Percentiles rank a stretch among this genome's conserved stretches.
Evolutionary conservation across 2,797 vertebrate genomes (phyloP).

Genomic region (Loris lydekkerianus): DNA sequence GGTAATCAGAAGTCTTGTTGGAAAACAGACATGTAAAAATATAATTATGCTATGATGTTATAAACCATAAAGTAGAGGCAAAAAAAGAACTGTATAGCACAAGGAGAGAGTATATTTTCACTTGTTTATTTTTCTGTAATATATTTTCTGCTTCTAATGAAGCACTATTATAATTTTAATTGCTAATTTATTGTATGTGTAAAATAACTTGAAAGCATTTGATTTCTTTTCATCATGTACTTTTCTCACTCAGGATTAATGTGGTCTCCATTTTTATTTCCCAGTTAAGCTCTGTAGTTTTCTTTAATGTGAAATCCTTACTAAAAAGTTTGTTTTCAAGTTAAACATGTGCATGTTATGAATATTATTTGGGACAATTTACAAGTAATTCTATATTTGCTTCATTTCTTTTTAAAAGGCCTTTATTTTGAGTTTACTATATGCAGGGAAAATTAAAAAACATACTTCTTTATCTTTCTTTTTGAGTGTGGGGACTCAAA

Average conservation of each 20-base stretch:
- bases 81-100: not conserved
- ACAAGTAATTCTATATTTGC: not conserved
- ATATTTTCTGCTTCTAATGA: constrained; percentile 4
- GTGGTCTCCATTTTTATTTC: constrained; percentile 27
- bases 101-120: not conserved
- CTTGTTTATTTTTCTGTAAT: not conserved
- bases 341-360: not conserved
- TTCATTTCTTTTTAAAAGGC: constrained; percentile 33
- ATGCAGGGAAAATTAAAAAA: not conserved
- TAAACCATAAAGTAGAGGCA: not conserved
- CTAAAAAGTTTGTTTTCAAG: constrained; percentile 50
- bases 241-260: constrained; percentile 47
- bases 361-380: constrained; percentile 29
- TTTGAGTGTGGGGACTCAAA: not conserved
- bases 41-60: not conserved
- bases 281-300: constrained; percentile 8
- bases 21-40: not conserved
- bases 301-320: constrained; percentile 42
- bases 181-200: constrained; percentile 47
- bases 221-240: not conserved
- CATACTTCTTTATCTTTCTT: not conserved
- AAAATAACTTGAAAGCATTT: constrained; percentile 30
- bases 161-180: constrained; percentile 29
- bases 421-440: not conserved
- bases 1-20: not conserved